Base-by-base conservation (phyloP, 2,888 invertebrate genomes). In the Hyppa rectilinea region DNA sequence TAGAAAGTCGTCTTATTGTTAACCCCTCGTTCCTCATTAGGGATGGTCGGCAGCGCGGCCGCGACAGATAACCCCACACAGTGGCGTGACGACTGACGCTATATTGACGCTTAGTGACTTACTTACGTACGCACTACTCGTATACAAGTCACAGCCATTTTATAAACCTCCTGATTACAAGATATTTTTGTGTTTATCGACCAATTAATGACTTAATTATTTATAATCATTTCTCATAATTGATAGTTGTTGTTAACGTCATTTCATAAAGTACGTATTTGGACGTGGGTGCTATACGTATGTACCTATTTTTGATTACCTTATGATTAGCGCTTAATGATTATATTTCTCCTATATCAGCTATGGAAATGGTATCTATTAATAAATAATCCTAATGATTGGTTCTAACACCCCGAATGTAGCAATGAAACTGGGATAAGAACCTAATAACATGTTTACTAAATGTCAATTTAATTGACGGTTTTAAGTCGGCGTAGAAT, bases 61-160 rank as follows among this genome's bases (percentile, higher is more conserved):
- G 73, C 74, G 75, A 38, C 62, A 86, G 93, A 94, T 94, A 94
- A 93, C 94, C 93, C 83, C 85, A 75, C 83, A 75, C 56, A 40
- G 91, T 93, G 87, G 92, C 91, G 92, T 92, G 93, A 92, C 88
- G 82, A 86, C 78, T 91, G 92, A 92, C 91, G 90, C 76, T 71
- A n/a, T 82, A 75, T 56, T 89, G 89, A 90, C 88, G 47, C 45
- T 47, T 49, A 49, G 26, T 49, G 26, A 26, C 61, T 67, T 71
- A 52, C 63, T 43, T 62, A 73, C 63, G 50, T 89, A 85, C 87
- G 84, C 88, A 60, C 82, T 84, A 71, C 73, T 81, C 82, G 80
- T 77, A 68, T 31, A 62, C 61, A 50, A 72, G 29, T 31, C 14
- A 38, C 61, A 52, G 38, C 56, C 10, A 56, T 45, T 82, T 72